Evolutionary conservation across 2,113 vertebrate species (phyloP).

Genomic region (Cygnus atratus): DNA sequence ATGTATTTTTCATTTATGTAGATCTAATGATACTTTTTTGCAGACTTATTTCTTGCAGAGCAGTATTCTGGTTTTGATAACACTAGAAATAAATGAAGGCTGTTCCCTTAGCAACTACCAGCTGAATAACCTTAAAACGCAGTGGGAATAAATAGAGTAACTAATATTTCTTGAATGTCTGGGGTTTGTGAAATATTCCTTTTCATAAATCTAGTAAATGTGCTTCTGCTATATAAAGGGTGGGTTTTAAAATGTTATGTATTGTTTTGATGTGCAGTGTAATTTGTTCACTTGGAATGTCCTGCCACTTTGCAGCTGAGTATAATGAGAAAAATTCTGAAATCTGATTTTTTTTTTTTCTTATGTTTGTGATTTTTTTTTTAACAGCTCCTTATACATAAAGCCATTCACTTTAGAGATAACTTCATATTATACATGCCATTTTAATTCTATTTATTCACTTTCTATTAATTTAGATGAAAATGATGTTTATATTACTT

Average conservation of each 20-base stretch:
- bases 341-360: constrained; percentile 5
- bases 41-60: not conserved
- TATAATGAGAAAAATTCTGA: constrained; percentile 15
- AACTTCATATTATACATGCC: not conserved
- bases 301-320: not conserved
- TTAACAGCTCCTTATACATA: not conserved
- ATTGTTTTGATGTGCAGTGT: constrained; percentile 38
- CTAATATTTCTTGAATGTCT: constrained; percentile 8
- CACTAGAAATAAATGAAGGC: constrained; percentile 13
- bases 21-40: not conserved
- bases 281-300: constrained; percentile 32
- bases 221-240: constrained; percentile 12
- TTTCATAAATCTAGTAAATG: constrained; percentile 13
- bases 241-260: constrained; percentile 28
- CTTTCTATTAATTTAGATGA: not conserved
- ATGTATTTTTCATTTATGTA: not conserved
- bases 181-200: constrained; percentile 29
- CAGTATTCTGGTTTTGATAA: not conserved
- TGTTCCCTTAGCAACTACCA: constrained; percentile 50
- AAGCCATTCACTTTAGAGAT: not conserved
- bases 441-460: not conserved
- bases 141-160: constrained; percentile 29
- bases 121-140: constrained; percentile 6
- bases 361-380: constrained; percentile 17
- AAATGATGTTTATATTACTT: not conserved